Base-by-base conservation (phyloP, 2,888 invertebrate genomes). In the Agriopis leucophaearia region DNA sequence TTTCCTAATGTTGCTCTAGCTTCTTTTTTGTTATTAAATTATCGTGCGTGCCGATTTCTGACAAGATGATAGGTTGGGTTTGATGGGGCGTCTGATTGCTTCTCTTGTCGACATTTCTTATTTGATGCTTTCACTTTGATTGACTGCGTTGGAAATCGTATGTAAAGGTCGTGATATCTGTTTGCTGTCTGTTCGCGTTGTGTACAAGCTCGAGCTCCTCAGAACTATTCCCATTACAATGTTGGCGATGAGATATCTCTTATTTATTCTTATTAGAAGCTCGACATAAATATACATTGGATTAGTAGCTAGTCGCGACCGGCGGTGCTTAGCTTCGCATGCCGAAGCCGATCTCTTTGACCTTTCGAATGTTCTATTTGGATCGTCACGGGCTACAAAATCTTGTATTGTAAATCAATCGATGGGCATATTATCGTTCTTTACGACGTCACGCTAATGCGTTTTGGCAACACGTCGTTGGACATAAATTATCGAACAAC, bases 21-120 rank as follows among this genome's bases (percentile, higher is more conserved):
- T 79, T 77, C 84, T 88, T 92, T 91, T 92, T 91, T 91, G 91
- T 92, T 91, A 93, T 92, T 90, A 92, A 94, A 94, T 93, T 89
- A 93, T 88, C 91, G 91, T 93, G 91, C 93, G 92, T 92, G 93
- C 92, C 92, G 92, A 91, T 94, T 91, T 92, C 90, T 89, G 88
- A 86, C 87, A 87, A 92, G 93, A 94, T 94, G 93, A 93, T 93
- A 93, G 92, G 92, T 90, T 91, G 83, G 77, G 87, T 91, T 89
- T 90, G 92, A 92, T 91, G 92, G 83, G 85, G 85, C 87, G 87
- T 90, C 90, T 92, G 94, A 94, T 94, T 94, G 91, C 93, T 86
- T 90, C 92, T 91, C 92, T 93, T 92, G 92, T 92, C 88, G 90
- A 90, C 91, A 84, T 91, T 89, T 86, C 87, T 86, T 68, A 74